A percentile compares a stretch with the other conserved stretches of the same genome.
These are phyloP conservation scores for Catalaphyllia jardinei DNA, from an alignment of 64 coral and sea anemone genomes.

Conservation along the genomic window DNA sequence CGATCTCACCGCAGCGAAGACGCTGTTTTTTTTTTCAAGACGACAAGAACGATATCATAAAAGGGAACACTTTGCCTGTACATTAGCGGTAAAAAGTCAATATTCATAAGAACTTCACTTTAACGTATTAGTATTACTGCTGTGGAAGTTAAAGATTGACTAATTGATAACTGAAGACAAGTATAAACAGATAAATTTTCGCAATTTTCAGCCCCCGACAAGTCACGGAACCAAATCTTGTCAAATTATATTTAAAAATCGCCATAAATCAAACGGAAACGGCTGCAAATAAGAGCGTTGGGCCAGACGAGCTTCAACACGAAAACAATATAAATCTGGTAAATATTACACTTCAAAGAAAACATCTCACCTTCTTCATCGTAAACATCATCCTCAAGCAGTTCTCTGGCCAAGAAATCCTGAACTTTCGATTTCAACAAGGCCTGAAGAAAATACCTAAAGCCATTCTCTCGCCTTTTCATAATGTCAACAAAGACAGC, in stretches of 20 bases:
- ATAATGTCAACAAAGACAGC: slow-evolving; percentile 37
- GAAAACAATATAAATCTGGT: not conserved
- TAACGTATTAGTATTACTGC: too few species aligned
- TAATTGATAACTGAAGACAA: too few species aligned
- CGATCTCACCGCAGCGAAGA: not conserved
- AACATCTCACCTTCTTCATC: slow-evolving; percentile 40
- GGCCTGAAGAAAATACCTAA: slow-evolving; percentile 40
- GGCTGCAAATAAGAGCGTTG: too few species aligned
- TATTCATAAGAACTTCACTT: not conserved
- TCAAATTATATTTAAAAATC: too few species aligned
- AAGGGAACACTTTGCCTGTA: not conserved
- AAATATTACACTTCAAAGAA: not conserved
- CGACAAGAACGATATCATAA: too few species aligned
- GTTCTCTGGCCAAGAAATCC: slow-evolving; percentile 47
- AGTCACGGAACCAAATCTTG: too few species aligned
- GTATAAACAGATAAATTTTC: too few species aligned
- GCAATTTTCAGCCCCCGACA: too few species aligned
- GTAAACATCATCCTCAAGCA: slow-evolving; percentile 53
- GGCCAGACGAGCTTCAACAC: not conserved
- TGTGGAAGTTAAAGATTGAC: too few species aligned
- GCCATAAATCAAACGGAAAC: too few species aligned
- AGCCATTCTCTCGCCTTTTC: slow-evolving; percentile 32
- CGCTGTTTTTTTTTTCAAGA: not conserved
- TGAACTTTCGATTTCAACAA: slow-evolving; percentile 38
- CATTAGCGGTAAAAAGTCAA: not conserved